Conservation (phyloP, 2,797 vertebrate genomes). For the Channa striata region DNA sequence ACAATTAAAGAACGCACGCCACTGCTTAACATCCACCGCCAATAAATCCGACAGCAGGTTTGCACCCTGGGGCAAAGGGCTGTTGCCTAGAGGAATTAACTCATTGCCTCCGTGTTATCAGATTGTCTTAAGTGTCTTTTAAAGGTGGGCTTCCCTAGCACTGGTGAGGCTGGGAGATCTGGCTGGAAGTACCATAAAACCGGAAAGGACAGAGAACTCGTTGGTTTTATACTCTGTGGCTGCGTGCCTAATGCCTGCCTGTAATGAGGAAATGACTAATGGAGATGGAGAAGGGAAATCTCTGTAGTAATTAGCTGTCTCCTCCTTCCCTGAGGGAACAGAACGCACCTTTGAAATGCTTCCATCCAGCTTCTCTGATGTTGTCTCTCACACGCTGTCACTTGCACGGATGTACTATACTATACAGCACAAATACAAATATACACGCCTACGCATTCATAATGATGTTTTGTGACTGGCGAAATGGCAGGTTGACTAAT, state of each 20-base stretch:
- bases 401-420: constrained; percentile 12
- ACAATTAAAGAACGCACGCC: constrained; percentile 75
- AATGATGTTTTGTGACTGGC: constrained; percentile 27
- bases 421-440: constrained; percentile 20
- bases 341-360: constrained; percentile 73
- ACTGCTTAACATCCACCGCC: constrained; percentile 56
- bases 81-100: constrained; percentile 54
- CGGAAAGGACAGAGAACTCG: constrained; percentile 26
- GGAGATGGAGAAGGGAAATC: constrained; percentile 62
- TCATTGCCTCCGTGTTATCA: constrained; percentile 54
- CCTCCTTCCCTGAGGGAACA: constrained; percentile 49
- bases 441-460: neutral
- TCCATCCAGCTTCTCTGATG: constrained; percentile 63
- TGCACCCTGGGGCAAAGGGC: constrained; percentile 38
- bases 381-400: constrained; percentile 33
- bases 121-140: constrained; percentile 60
- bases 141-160: constrained; percentile 43
- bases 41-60: constrained; percentile 58
- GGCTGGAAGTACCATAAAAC: constrained; percentile 38
- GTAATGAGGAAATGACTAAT: constrained; percentile 78
- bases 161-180: constrained; percentile 25
- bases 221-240: constrained; percentile 53
- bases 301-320: constrained; percentile 74
- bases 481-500: neutral
- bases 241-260: constrained; percentile 32